Evolutionary conservation across 1,140 invertebrate genomes (phyloP).

Genomic region (Paraescarpia echinospica): DNA sequence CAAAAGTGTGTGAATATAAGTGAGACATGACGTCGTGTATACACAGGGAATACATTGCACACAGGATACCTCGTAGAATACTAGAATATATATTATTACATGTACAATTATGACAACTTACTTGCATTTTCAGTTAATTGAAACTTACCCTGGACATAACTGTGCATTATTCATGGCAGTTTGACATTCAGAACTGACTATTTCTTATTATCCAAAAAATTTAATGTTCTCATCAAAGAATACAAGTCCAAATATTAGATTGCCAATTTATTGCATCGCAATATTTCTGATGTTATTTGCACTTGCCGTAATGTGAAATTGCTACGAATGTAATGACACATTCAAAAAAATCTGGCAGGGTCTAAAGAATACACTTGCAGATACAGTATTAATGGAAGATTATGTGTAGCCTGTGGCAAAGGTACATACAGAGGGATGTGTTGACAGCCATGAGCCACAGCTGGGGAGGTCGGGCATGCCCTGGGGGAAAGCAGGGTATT

Average conservation of each 20-base stretch:
- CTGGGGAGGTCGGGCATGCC: neutral
- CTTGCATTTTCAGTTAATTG: neutral
- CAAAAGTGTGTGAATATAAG: no score
- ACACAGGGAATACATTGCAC: no score
- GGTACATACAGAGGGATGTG: neutral
- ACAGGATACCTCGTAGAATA: no score
- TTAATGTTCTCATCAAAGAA: neutral
- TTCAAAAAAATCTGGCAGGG: neutral
- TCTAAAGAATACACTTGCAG: neutral
- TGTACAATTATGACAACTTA: no score
- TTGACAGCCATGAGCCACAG: neutral
- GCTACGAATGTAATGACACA: neutral
- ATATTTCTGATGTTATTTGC: neutral
- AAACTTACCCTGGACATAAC: neutral
- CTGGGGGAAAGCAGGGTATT: neutral
- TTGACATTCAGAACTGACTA: neutral
- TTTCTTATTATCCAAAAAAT: neutral
- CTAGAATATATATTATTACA: no score
- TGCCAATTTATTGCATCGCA: neutral
- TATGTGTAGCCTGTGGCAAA: neutral
- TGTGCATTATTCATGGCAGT: neutral
- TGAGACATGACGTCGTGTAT: no score
- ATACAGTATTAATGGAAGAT: neutral
- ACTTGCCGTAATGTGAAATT: neutral
- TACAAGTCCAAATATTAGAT: neutral